Evolutionary conservation across 2,888 invertebrate species (phyloP), one percentile per base, ranked within the genome.

Genomic region (Cerceris rybyensis): DNA sequence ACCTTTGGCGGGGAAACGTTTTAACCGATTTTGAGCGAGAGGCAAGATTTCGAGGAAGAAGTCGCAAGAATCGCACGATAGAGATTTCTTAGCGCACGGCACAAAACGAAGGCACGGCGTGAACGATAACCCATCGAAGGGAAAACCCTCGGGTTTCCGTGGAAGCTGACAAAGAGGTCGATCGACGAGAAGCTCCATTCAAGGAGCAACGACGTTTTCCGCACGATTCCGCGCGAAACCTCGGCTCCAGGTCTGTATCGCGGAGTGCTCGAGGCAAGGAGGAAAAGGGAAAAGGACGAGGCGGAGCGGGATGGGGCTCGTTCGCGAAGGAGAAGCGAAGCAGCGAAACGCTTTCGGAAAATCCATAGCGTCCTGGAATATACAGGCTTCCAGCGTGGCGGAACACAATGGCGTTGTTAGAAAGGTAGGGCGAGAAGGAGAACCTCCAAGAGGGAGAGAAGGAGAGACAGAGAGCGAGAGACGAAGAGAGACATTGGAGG

Each of bases 301-400:
- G 59, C 9, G 42, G 46, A 42, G 43, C 17, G 11, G 55, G 49
- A 41, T 42, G 63, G 46, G 69, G 28, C 46, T n/a, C 50, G 61
- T 54, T 63, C 74, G 65, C 61, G 75, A 65, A 52, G 50, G 64
- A 64, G 79, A 49, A 65, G 81, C 89, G 84, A 75, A 82, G 87
- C 87, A 85, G 73, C 82, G 88, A 87, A 89, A 88, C 86, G 88
- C 87, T 91, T 90, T 90, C 88, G 87, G 89, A 90, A 91, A 91
- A 91, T 91, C 91, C 88, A 91, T 91, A 90, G 84, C 88, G 87
- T 81, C 76, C 87, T 87, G 88, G 87, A 88, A 87, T 87, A 89
- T 89, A 89, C 87, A 83, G 86, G 80, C 82, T 86, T 83, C 78
- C 74, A 83, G 83, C 87, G 87, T 86, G 85, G 87, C 82, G 75